Evolutionary conservation across 2,888 invertebrate species (phyloP).

Genomic region (Pollenia labialis): DNA sequence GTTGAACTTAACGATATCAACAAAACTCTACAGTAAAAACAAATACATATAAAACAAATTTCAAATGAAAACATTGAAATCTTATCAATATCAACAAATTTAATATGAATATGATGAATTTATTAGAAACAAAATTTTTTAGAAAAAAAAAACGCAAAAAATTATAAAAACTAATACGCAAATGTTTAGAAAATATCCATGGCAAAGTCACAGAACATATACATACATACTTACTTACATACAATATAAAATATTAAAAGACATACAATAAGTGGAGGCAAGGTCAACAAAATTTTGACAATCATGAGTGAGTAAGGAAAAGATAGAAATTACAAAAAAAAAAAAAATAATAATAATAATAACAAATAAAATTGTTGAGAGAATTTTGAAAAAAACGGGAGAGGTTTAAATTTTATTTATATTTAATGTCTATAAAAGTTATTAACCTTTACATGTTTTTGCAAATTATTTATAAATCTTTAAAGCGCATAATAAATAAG

Average conservation of each 20-base stretch:
- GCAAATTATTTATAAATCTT: conserved; percentile 18
- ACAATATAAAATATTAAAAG: conserved; percentile 53
- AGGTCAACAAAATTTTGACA: conserved; percentile 63
- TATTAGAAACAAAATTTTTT: conserved; percentile 8
- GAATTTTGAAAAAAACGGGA: not conserved
- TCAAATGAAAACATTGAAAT: conserved; percentile 32
- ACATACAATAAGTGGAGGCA: conserved; percentile 49
- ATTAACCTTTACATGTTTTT: conserved; percentile 13
- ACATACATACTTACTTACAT: not conserved
- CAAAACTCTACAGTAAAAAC: not conserved
- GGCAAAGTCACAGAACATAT: conserved; percentile 43
- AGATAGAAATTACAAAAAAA: conserved; percentile 33
- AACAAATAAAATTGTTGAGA: conserved; percentile 19
- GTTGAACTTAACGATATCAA: conserved; percentile 19
- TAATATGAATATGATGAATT: conserved; percentile 54
- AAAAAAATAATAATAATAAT: too few species aligned
- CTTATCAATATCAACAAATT: conserved; percentile 49
- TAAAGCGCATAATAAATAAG: not conserved
- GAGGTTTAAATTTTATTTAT: not conserved
- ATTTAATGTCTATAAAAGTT: conserved; percentile 27
- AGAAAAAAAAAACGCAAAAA: conserved; percentile 15
- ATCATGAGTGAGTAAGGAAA: conserved; percentile 43
- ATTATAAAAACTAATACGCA: conserved; percentile 59
- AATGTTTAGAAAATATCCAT: conserved; percentile 67
- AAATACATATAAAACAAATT: conserved; percentile 12